Conservation (phyloP, 2,888 invertebrate species). For the Hirtodrosophila histrioides region DNA sequence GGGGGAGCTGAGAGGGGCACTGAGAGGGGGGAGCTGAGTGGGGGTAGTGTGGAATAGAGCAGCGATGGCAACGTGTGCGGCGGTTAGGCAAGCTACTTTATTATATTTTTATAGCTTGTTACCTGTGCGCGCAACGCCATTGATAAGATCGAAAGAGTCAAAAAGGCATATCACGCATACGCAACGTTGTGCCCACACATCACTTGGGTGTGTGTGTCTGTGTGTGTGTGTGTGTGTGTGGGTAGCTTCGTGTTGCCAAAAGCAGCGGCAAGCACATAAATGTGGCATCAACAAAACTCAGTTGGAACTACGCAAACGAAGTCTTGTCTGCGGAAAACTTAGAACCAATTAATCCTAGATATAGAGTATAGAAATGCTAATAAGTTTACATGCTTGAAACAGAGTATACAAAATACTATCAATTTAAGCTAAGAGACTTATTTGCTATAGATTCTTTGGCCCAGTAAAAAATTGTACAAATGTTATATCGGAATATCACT, state of each 20-base stretch:
- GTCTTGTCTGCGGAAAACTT: too few species aligned
- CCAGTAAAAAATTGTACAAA: too few species aligned
- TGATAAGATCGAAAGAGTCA: constrained; percentile 59
- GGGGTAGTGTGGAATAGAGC: not conserved
- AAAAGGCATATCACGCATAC: constrained; percentile 66
- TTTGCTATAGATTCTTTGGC: too few species aligned
- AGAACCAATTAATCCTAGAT: too few species aligned
- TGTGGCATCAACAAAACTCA: too few species aligned
- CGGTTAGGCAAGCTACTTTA: constrained; percentile 40
- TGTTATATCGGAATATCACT: too few species aligned
- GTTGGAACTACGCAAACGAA: constrained; percentile 16
- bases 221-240: constrained; percentile 1
- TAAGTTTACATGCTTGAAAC: too few species aligned
- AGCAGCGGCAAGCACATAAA: too few species aligned
- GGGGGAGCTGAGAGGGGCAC: not conserved
- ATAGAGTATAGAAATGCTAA: too few species aligned
- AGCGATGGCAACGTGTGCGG: constrained; percentile 50
- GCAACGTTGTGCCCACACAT: constrained; percentile 42
- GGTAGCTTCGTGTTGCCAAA: not conserved
- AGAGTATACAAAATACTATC: too few species aligned
- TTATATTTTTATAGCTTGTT: constrained; percentile 31
- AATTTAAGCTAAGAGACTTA: too few species aligned
- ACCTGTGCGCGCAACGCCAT: constrained; percentile 7
- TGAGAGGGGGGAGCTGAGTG: not conserved
- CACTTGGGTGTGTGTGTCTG: too few species aligned